Percentiles rank a stretch among this genome's conserved stretches.
phyloP scores from a whole-genome alignment of 2,888 invertebrate genomes.

The Uropetala carovei region DNA sequence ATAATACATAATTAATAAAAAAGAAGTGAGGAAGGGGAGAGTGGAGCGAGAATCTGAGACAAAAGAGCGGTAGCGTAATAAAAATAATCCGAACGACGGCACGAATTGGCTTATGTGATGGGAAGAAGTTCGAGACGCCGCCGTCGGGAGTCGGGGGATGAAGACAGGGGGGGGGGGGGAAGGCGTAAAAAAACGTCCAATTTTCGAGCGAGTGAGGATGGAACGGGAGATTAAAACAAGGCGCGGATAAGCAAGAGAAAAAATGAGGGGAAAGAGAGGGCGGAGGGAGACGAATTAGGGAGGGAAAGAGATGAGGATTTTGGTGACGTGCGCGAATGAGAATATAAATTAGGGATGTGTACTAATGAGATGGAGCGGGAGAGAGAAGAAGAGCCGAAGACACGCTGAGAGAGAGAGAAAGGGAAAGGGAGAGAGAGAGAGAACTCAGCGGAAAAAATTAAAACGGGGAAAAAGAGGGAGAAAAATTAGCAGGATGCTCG shows the following conservation, averaged over 20 bases:
- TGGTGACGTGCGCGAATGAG: neutral
- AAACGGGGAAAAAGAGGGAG: no score
- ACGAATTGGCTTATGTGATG: neutral
- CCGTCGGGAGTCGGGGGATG: no score
- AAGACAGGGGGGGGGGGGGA: no score
- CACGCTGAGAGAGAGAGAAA: neutral
- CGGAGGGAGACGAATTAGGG: neutral
- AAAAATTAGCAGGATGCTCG: no score
- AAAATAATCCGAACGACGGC: neutral
- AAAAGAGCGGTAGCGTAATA: neutral
- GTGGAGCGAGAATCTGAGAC: neutral
- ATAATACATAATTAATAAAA: constrained; percentile 11
- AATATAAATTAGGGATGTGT: neutral
- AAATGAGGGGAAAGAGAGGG: no score
- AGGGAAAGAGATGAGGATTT: neutral
- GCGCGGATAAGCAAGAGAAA: no score
- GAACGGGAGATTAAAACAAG: no score
- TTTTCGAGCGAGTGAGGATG: no score
- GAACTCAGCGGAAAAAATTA: no score
- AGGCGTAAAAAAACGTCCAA: no score
- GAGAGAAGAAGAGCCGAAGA: neutral
- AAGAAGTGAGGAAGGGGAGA: neutral
- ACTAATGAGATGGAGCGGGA: neutral
- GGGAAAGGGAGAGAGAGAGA: neutral
- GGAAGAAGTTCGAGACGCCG: neutral